Percentiles rank a stretch among this genome's conserved stretches.
phyloP scores from a whole-genome alignment of 2,888 invertebrate species.

The Athripsodes cinereus region DNA sequence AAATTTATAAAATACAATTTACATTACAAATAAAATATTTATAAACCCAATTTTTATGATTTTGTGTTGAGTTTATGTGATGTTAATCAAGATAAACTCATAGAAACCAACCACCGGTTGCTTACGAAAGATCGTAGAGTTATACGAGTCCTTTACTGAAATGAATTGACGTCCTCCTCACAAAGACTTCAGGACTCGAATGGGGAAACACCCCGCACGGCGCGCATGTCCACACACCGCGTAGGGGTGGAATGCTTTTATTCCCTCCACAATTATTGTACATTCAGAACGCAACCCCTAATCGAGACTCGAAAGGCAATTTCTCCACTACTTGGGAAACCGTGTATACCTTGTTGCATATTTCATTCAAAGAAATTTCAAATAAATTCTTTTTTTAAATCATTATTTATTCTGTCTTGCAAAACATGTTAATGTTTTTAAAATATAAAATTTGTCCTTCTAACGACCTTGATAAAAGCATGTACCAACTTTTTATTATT shows the following conservation, averaged over 20 bases:
- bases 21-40: not conserved
- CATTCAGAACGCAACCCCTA: too few species aligned
- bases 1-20: not conserved
- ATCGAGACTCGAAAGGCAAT: too few species aligned
- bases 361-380: too few species aligned
- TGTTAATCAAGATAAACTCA: not conserved
- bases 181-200: not conserved
- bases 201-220: not conserved
- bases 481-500: too few species aligned
- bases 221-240: not conserved
- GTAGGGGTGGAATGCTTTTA: not conserved
- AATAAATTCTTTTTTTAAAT: too few species aligned
- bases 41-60: not conserved
- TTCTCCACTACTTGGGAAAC: too few species aligned
- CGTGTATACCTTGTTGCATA: too few species aligned
- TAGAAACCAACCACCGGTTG: not conserved
- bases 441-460: too few species aligned
- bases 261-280: constrained; percentile 1
- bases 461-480: too few species aligned
- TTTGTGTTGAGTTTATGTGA: not conserved
- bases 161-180: not conserved
- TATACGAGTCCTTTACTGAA: not conserved
- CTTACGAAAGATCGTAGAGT: not conserved
- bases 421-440: too few species aligned
- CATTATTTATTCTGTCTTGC: too few species aligned